Evolutionary conservation across 2,797 vertebrate species (phyloP), one percentile per base, ranked within the genome.

Genomic region (Chloroceryle amazona): DNA sequence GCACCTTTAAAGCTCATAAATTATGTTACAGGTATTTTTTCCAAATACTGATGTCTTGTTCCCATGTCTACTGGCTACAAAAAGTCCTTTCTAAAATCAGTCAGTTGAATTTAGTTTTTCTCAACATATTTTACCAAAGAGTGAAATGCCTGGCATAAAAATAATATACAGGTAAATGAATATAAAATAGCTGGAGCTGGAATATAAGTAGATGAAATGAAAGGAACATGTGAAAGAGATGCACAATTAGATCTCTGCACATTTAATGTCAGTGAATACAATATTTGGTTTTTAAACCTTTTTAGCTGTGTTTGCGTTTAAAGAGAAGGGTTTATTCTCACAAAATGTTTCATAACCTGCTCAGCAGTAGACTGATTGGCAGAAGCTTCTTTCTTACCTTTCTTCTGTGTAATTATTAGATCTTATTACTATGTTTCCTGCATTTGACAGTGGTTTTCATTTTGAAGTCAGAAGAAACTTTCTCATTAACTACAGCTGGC

Each of bases 311-410:
- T 89, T 81, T 85, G 44, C 74, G 12, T 81, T 94, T 83, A 60
- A 39, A 83, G 47, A 91, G 17, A 62, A 82, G 8, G 39, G 17
- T 14, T 80, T 89, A 35, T 66, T 93, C 91, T 86, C 80, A 52
- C 22, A 94, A 92, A 90, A 57, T 65, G 44, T 46, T 86, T 95
- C 35, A 82, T 80, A 92, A 41, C 23, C 17, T 55, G 82, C 83
- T 82, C 75, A 63, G 37, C 31, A 93, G 91, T 35, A 85, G 63
- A 65, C 31, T 93, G 93, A 96, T 89, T 60, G 81, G 13, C 66
- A 94, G 91, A 90, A 92, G n/a, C 8, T 78, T 91, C 63, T 85
- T 83, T 92, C 47, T 97, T 95, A 89, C 71, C 44, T 94, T 94
- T 66, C 25, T 89, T 74, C 74, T 88, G 16, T 52, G 29, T 91